Conservation (phyloP, 2,888 invertebrate species). For the Patella ulyssiponensis region DNA sequence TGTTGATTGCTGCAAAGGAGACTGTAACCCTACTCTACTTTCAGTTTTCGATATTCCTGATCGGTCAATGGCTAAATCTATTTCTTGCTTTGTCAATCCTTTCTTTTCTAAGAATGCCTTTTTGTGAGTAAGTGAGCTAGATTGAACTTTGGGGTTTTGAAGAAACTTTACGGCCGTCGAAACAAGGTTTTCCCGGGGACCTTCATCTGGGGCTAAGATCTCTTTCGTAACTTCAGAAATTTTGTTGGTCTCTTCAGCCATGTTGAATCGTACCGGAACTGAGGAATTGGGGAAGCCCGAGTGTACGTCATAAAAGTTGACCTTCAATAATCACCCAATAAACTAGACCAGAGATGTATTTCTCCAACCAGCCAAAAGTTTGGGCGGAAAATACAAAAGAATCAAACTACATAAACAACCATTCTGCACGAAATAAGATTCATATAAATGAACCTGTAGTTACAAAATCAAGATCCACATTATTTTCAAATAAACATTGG, state of each 20-base stretch:
- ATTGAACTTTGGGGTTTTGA: slow-evolving; percentile 86
- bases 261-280: not conserved
- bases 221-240: slow-evolving; percentile 47
- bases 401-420: too few species aligned
- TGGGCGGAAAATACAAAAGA: too few species aligned
- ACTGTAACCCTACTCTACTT: too few species aligned
- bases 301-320: too few species aligned
- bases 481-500: too few species aligned
- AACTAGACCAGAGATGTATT: too few species aligned
- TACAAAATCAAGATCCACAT: too few species aligned
- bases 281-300: not conserved
- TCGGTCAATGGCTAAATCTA: slow-evolving; percentile 57
- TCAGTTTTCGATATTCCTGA: slow-evolving; percentile 49
- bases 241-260: not conserved
- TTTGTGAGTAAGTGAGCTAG: slow-evolving; percentile 84
- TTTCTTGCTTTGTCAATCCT: slow-evolving; percentile 66
- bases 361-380: too few species aligned
- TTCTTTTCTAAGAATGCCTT: slow-evolving; percentile 75
- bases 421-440: too few species aligned
- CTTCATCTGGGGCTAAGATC: slow-evolving; percentile 55
- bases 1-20: too few species aligned
- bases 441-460: too few species aligned
- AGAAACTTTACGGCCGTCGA: slow-evolving; percentile 89
- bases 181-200: slow-evolving; percentile 57
- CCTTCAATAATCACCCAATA: too few species aligned